Percentiles rank a stretch among this genome's conserved stretches.
phyloP scores from a whole-genome alignment of 2,113 vertebrate species.

The Numenius arquata region DNA sequence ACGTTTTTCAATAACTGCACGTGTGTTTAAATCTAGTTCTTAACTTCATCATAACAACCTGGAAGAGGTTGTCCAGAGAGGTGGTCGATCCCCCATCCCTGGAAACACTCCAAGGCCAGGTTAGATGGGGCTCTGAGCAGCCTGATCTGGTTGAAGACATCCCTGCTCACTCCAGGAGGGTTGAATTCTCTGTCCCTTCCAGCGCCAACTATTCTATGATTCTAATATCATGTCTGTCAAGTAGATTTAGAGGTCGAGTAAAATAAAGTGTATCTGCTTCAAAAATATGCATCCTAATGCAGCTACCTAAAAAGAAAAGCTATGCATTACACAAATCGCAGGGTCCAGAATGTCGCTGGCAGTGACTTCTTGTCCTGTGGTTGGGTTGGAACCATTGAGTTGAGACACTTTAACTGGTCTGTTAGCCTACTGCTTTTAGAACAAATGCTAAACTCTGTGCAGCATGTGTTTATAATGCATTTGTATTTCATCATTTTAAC shows the following conservation, averaged over 20 bases:
- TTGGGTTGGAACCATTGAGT: not conserved
- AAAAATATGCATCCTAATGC: not conserved
- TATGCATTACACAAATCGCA: accelerated
- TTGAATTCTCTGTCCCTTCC: not conserved
- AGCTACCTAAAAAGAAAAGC: not conserved
- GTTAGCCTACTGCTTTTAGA: not conserved
- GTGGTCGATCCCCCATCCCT: not conserved
- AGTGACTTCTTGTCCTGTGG: not conserved
- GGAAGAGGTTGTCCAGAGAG: not conserved
- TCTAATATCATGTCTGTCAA: not conserved
- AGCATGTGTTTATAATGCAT: not conserved
- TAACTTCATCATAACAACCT: not conserved
- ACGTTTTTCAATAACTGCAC: not conserved
- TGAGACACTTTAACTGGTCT: not conserved
- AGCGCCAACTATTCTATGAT: not conserved
- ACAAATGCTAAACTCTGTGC: not conserved
- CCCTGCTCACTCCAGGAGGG: not conserved
- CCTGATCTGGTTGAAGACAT: not conserved
- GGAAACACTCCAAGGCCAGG: not conserved
- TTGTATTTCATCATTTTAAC: not conserved
- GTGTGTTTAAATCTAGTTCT: not conserved
- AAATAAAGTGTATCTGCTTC: not conserved
- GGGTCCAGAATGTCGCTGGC: not conserved
- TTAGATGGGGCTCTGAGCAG: not conserved
- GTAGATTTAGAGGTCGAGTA: not conserved